Percentiles rank a stretch among this genome's conserved stretches.
Conservation (phyloP, 2,888 invertebrate species). For the Macropis europaea region DNA sequence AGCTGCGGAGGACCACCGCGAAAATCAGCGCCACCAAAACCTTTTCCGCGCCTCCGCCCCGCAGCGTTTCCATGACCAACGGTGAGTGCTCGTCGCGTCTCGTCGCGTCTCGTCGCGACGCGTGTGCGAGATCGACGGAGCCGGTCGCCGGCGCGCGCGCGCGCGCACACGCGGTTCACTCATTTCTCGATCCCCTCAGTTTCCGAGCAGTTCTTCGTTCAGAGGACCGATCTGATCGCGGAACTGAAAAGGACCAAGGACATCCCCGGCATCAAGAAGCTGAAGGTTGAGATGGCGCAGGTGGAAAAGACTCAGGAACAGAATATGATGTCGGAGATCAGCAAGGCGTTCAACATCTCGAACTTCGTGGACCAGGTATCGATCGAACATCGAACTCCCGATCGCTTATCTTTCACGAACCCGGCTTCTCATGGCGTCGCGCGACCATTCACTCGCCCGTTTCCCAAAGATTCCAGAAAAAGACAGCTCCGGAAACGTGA, state of each 20-base stretch:
- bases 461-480: constrained; percentile 90
- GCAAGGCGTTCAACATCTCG: constrained; percentile 90
- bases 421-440: no score
- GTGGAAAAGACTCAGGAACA: constrained; percentile 91
- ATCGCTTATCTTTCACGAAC: no score
- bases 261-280: constrained; percentile 94
- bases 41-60: constrained; percentile 88
- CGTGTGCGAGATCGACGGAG: no score
- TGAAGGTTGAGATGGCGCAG: constrained; percentile 94
- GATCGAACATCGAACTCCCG: no score
- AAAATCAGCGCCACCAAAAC: constrained; percentile 90
- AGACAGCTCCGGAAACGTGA: constrained; percentile 92
- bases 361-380: constrained; percentile 96
- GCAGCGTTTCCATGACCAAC: constrained; percentile 86
- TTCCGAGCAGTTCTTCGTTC: constrained; percentile 86
- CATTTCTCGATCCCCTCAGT: constrained; percentile 72
- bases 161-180: neutral
- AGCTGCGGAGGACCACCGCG: constrained; percentile 86
- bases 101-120: no score
- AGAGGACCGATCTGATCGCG: constrained; percentile 93
- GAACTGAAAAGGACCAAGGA: constrained; percentile 96
- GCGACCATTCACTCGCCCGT: neutral
- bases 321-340: constrained; percentile 91
- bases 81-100: no score
- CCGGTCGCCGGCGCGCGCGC: no score